Base-by-base conservation (phyloP, 2,888 invertebrate species). In the Meandrusa payeni region DNA sequence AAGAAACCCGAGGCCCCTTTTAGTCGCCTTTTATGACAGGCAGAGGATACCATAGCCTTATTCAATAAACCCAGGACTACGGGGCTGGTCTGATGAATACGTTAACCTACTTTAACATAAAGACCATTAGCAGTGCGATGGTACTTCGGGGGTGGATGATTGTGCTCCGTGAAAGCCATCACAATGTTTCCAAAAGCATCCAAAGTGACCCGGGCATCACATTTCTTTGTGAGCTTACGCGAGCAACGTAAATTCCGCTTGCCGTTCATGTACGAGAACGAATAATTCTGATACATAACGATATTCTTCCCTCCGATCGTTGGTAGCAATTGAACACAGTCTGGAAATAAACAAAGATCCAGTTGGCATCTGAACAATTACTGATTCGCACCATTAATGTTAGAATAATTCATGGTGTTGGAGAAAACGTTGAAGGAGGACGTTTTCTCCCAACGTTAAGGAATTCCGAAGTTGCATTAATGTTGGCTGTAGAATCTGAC, bases 201-300 rank as follows among this genome's bases (percentile, higher is more conserved):
- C 0, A 69, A 22, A 2, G 15, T 52, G 4, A 69, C 41, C n/a
- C 41, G 55, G 3, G 69, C 64, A 1, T 37, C 41, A 33, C 70
- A 69, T 0, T 32, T 53, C 41, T 17, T 48, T 11, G 46, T 38
- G 6, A 9, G 19, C 10, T 51, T 50, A 22, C 48, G 65, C 0
- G 69, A 70, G 27, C 72, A 71, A 2, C 62, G 43, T 7, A 71
- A 12, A 6, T 49, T 9, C 28, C 26, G 58, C 34, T 45, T 64
- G 1, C 34, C 45, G 28, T 28, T 28, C 28, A 17, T 12, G 24
- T 7, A 32, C 1, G 52, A 50, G 11, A 42, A 55, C 3, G 53
- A 52, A 15, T 49, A 48, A n/a, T 47, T 41, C 9, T 46, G 37
- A 10, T 48, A 51, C 42, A 52, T 41, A 2, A 47, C 41, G 3